Evolutionary conservation across 2,888 invertebrate species (phyloP), one percentile per base, ranked within the genome.

Genomic region (Zele albiditarsus): DNA sequence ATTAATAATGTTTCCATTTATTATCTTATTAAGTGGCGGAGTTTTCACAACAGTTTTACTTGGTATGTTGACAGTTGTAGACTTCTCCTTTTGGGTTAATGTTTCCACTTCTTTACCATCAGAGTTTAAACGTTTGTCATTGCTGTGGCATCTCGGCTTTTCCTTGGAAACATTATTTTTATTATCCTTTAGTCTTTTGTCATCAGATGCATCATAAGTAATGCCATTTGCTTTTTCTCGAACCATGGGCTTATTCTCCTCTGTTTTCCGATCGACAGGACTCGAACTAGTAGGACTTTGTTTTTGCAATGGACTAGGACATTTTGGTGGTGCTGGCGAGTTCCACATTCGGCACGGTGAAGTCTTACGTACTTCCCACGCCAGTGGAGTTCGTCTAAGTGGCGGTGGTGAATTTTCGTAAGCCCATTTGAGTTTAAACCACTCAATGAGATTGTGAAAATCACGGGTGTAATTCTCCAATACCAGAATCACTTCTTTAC

Each of bases 361-460:
- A 57, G 96, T 95, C 90, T 98, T 98, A 77, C 98, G 92, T 57
- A 98, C 95, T 90, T 98, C 98, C 98, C 98, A 98, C 0, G 98
- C 95, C 71, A 98, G 90, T 23, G 98, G 97, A 63, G 95, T 95
- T 0, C 97, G 97, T 82, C 97, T 91, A 84, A 97, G 93, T 0
- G 95, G 94, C 31, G 93, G 93, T 5, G 96, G 94, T 2, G 97
- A 96, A 81, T 95, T 95, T 87, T 98, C 98, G 87, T 96, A 98
- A 78, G 96, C 96, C 94, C 96, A 96, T 89, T 98, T 97, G 6
- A 98, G 92, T 83, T 95, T 94, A 85, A 98, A 95, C 94, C 98
- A 97, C 87, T 98, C 97, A 72, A 97, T 96, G 42, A 99, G 91
- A 25, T 97, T 96, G 87, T 95, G 95, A 87, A 99, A 99, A 89